Base-by-base conservation (phyloP, 2,888 invertebrate genomes). In the Ormyrus pomaceus region DNA sequence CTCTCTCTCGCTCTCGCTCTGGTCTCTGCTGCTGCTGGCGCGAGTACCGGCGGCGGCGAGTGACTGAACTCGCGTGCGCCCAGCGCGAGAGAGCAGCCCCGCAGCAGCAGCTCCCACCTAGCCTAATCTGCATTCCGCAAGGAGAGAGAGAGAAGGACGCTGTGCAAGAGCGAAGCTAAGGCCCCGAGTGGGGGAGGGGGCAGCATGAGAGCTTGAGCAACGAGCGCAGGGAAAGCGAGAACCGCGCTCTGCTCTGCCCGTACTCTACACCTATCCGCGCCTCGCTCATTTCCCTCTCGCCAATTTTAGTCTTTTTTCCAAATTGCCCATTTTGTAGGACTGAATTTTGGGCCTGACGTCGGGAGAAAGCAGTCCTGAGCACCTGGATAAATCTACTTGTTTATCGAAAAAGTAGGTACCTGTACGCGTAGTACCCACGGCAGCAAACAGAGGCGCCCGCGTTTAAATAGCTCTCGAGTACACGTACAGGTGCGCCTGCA, bases 51-150 rank as follows among this genome's bases (percentile, higher is more conserved):
- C 68, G 11, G 48, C 46, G 50, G 55, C 55, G 68, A 78, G 50
- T 68, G 72, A 78, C 78, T 78, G 72, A 34, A 64, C 62, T 66
- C 50, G 64, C 56, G 34, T 34, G 34, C 34, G 34, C 34, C 34
- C 34, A 34, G 34, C 34, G 34, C 34, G 34, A 34, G 34, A 34
- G 58, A 19, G 61, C 34, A 34, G 19, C 61, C 61, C 55, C 55
- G 75, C 59, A 56, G 69, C 73, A 64, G 58, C 59, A 34, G 10
- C 77, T 48, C 62, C 70, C 68, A 68, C 66, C 59, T 50, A 66
- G 56, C 70, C 59, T 77, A 62, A 77, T 77, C 69, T 69, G 77
- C 77, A 77, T 75, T 68, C 61, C 75, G 59, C 46, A 69, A 46
- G 56, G 19, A 11, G 13, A 13, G 59, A 13, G 70, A 4, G 55